Percentiles rank a stretch among this genome's conserved stretches.
These are phyloP conservation scores for Capitella teleta DNA, from an alignment of 1,140 invertebrate genomes.

Conservation along the genomic window DNA sequence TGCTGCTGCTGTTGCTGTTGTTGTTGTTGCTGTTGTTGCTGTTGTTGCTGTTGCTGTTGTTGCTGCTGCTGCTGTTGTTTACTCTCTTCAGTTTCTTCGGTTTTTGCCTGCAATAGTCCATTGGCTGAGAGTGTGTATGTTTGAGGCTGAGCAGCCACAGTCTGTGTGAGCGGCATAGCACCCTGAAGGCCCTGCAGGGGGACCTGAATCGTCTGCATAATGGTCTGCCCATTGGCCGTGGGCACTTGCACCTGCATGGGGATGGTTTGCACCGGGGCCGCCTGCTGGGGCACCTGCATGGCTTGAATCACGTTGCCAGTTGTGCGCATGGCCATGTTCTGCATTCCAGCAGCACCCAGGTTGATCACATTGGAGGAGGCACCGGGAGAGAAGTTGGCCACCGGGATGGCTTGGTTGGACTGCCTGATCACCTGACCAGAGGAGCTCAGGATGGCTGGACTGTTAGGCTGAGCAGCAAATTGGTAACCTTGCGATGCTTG, in stretches of 20 bases:
- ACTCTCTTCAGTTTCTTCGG: neutral
- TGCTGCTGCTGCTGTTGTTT: neutral
- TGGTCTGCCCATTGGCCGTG: neutral
- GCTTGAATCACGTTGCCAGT: conserved; percentile 47
- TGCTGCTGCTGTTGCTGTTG: conserved; percentile 13
- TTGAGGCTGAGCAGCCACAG: conserved; percentile 52
- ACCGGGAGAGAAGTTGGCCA: conserved; percentile 12
- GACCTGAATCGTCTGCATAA: conserved; percentile 10
- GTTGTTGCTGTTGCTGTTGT: conserved; percentile 23
- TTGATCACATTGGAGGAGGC: conserved; percentile 17
- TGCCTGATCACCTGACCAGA: conserved; percentile 53
- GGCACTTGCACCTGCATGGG: conserved; percentile 62
- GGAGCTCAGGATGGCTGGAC: conserved; percentile 42
- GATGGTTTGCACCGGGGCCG: conserved; percentile 59
- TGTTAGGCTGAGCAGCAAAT: neutral
- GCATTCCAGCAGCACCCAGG: conserved; percentile 9
- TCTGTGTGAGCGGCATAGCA: conserved; percentile 14
- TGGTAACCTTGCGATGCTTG: neutral
- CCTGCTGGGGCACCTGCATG: conserved; percentile 66
- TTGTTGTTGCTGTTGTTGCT: conserved; percentile 27
- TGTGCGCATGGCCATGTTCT: conserved; percentile 57
- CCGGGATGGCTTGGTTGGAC: conserved; percentile 25
- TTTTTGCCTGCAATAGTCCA: conserved; percentile 49
- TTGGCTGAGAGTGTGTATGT: conserved; percentile 85
- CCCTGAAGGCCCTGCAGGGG: conserved; percentile 18